Conservation (phyloP, 2,797 vertebrate species). For the Leptatherina wallacei region DNA sequence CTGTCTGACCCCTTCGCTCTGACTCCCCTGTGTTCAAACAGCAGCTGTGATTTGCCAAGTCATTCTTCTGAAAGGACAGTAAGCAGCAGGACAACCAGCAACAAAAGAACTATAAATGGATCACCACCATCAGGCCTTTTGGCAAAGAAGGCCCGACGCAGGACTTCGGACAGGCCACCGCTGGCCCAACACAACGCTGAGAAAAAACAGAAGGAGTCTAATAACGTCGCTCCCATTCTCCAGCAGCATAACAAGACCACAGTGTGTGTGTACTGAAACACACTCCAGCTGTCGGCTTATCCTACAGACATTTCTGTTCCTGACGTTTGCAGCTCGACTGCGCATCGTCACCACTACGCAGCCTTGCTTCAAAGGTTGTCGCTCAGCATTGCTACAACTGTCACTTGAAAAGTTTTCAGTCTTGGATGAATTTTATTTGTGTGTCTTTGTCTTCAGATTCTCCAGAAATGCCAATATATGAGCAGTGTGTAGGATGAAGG, state of each 20-base stretch:
- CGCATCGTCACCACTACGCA: slow-evolving; percentile 8
- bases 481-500: not conserved
- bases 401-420: slow-evolving; percentile 2
- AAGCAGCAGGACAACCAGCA: slow-evolving; percentile 79
- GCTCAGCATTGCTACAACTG: not conserved
- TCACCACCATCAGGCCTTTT: slow-evolving; percentile 66
- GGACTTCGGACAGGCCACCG: slow-evolving; percentile 72
- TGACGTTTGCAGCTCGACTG: not conserved
- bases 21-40: slow-evolving; percentile 42
- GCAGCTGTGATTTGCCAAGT: slow-evolving; percentile 31
- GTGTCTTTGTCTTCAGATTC: slow-evolving; percentile 12
- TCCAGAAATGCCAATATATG: slow-evolving; percentile 19
- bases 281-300: slow-evolving; percentile 13
- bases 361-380: not conserved
- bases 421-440: slow-evolving; percentile 11
- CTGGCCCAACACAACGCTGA: slow-evolving; percentile 83
- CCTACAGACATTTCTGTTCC: slow-evolving; percentile 9
- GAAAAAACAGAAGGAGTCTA: slow-evolving; percentile 88
- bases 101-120: slow-evolving; percentile 87
- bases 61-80: slow-evolving; percentile 35
- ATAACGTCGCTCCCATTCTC: slow-evolving; percentile 83
- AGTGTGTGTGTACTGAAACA: slow-evolving; percentile 90
- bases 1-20: slow-evolving; percentile 49
- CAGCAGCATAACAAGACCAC: slow-evolving; percentile 90
- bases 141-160: slow-evolving; percentile 76